phyloP scores from a whole-genome alignment of 2,797 vertebrate genomes.

The Lepilemur septentrionalis region DNA sequence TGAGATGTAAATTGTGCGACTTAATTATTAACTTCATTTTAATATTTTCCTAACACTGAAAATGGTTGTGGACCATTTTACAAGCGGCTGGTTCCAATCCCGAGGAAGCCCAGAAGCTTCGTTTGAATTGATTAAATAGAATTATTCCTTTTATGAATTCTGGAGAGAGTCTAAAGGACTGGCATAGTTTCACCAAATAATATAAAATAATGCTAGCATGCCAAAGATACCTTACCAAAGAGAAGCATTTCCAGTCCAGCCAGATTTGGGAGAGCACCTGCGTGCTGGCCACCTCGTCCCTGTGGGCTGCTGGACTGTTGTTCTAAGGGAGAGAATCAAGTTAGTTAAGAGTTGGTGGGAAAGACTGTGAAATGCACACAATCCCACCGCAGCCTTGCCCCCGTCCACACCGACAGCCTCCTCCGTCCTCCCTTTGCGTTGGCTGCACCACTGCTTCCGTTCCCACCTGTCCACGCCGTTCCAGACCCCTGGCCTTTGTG shows the following conservation, averaged over 20 bases:
- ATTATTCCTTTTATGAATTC: conserved; percentile 5
- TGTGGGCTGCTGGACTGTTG: no score
- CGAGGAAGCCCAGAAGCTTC: conserved; percentile 12
- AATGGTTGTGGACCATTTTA: conserved; percentile 56
- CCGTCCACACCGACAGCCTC: accelerated
- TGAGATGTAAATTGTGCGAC: conserved; percentile 69
- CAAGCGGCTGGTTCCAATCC: background rate
- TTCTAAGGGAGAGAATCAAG: background rate
- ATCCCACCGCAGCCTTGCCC: background rate
- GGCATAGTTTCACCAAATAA: background rate
- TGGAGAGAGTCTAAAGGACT: background rate
- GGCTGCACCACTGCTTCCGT: accelerated
- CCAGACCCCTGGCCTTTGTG: background rate
- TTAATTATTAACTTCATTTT: conserved; percentile 78
- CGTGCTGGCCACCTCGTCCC: accelerated
- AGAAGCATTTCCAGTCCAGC: background rate
- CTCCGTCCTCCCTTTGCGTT: background rate
- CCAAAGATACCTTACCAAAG: background rate
- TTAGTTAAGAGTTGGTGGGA: background rate
- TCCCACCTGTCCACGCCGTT: background rate
- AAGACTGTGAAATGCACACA: background rate
- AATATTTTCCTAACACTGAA: conserved; percentile 61
- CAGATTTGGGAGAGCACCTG: background rate
- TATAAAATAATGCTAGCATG: background rate
- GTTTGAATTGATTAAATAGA: conserved; percentile 41